phyloP scores from a whole-genome alignment of 2,888 invertebrate species.

The Tetranychus piercei region DNA sequence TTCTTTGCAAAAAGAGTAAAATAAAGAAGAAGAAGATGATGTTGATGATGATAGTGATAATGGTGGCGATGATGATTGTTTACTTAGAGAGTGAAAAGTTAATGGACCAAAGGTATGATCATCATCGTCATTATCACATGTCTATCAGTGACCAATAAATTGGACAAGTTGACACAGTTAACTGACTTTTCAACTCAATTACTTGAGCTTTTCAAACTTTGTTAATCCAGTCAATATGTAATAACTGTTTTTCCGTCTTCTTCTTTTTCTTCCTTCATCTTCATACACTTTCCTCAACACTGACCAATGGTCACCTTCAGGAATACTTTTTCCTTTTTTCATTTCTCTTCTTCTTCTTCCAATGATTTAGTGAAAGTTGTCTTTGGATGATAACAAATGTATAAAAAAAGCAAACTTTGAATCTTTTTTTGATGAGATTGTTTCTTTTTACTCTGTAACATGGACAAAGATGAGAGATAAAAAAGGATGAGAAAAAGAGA shows the following conservation, averaged over 20 bases:
- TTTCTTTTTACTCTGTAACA: not conserved
- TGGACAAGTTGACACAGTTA: not conserved
- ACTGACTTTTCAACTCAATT: not conserved
- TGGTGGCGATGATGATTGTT: not conserved
- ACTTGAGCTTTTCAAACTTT: not conserved
- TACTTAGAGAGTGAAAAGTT: not conserved
- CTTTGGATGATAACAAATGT: too few species aligned
- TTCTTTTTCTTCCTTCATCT: not conserved
- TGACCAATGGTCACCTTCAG: too few species aligned
- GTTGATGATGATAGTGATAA: not conserved
- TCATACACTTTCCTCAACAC: not conserved
- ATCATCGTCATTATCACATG: not conserved
- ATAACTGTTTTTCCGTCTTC: not conserved
- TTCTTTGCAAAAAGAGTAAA: too few species aligned
- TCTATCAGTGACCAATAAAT: not conserved
- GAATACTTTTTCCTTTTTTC: too few species aligned
- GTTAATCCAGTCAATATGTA: not conserved
- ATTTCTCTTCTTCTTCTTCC: too few species aligned
- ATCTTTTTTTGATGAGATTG: too few species aligned
- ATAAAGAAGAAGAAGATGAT: too few species aligned
- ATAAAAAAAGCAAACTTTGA: too few species aligned
- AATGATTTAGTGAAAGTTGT: too few species aligned
- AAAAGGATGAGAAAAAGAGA: not conserved
- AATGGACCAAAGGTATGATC: slow-evolving; percentile 1
- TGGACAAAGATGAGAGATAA: not conserved